A percentile compares a stretch with the other conserved stretches of the same genome.
Conservation (phyloP, 2,797 vertebrate species). For the Percopsis omiscomaycus region DNA sequence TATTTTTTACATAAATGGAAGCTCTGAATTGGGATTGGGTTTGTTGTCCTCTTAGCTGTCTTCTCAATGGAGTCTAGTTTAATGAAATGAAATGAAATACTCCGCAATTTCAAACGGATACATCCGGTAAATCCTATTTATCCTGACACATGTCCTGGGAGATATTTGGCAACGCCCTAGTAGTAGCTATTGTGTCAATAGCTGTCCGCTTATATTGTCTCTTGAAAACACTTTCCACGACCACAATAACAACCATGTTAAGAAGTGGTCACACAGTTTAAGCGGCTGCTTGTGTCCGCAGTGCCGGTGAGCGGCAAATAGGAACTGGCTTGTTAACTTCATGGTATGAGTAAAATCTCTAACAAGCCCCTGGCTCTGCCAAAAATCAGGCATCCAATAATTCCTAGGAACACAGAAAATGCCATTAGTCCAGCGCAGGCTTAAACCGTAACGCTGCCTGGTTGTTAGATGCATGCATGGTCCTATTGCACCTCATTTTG, state of each 20-base stretch:
- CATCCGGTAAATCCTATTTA: not conserved
- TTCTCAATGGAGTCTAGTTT: not conserved
- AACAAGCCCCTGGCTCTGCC: constrained; percentile 41
- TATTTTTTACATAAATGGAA: constrained; percentile 14
- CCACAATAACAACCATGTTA: too few relatives aligned
- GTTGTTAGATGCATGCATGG: not conserved
- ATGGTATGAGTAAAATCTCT: constrained; percentile 59
- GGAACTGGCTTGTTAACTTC: constrained; percentile 62
- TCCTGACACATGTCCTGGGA: not conserved
- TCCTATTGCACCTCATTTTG: not conserved
- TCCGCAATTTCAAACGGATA: too few relatives aligned
- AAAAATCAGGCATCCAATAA: constrained; percentile 41
- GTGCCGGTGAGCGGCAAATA: constrained; percentile 17
- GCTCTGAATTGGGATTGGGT: constrained; percentile 10
- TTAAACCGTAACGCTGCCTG: constrained; percentile 6
- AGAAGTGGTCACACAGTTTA: too few relatives aligned
- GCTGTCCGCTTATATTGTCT: too few relatives aligned
- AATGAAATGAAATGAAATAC: not conserved
- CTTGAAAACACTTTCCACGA: too few relatives aligned
- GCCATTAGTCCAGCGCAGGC: constrained; percentile 12
- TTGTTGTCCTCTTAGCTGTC: not conserved
- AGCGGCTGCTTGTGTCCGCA: constrained; percentile 9
- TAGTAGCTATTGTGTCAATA: too few relatives aligned
- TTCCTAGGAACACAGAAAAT: constrained; percentile 50
- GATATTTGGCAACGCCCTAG: too few relatives aligned